Base-by-base conservation (phyloP, 2,113 vertebrate species). In the Platanista minor region DNA sequence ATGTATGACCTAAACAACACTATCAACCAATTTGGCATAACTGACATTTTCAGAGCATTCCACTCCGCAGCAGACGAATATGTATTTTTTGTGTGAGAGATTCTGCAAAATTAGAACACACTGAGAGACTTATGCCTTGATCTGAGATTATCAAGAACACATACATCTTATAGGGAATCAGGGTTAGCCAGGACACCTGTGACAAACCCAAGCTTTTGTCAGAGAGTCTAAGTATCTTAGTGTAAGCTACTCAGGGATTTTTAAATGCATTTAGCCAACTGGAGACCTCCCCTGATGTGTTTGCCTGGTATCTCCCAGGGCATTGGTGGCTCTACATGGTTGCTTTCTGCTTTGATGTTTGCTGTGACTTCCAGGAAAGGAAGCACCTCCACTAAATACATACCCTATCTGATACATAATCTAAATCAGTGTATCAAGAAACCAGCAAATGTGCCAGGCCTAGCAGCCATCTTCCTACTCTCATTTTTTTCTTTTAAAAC, bases 351-450 rank as follows among this genome's bases (percentile, higher is more conserved):
- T 92, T 90, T 80, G 66, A 49, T 31, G 33, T 41, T 92, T 81
- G 36, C 64, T 90, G 49, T 72, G 85, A 92, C 33, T 83, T 88
- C 61, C 61, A 82, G 67, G 93, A 87, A 91, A 96, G 92, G 83
- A 94, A 92, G 31, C 20, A 59, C 75, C 29, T 46, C 46, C 66
- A 17, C 21, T 66, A 49, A 85, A 41, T 74, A 33, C 72, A 64
- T 21, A 52, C 36, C 31, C 0, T 64, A 49, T 90, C 27, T 81
- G 31, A 13, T 46, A 43, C 57, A 46, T 29, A 33, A 86, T 86
- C 71, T 66, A 62, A 80, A 74, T 72, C 52, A 27, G 43, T 33
- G 74, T 72, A 80, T 57, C 54, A 96, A 57, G 64, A 90, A 80
- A 39, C 39, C 69, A 92, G 78, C 41, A 41, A 72, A 46, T 31